Base-by-base conservation (phyloP, 2,888 invertebrate species). In the Pandemis cinnamomeana region DNA sequence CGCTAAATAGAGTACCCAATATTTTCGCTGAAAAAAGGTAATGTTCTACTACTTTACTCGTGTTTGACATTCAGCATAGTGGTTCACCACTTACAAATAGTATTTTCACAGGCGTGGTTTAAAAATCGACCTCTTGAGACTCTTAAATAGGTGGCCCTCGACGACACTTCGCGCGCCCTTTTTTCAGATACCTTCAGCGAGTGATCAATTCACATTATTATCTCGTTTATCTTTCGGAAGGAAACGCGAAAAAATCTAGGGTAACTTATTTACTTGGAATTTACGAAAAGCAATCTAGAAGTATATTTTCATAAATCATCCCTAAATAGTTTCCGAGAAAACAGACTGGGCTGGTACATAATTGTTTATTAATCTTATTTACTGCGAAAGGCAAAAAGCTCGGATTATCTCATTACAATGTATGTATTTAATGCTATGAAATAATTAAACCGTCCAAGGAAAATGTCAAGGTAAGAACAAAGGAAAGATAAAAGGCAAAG, bases 401-500 rank as follows among this genome's bases (percentile, higher is more conserved):
- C 53, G 15, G 15, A 55, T 55, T 55, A 55, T 15, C 53, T 55
- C 8, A n/a, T 60, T 36, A 60, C 13, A 60, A 61, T 41, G n/a
- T 61, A 58, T 11, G 58, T 42, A 61, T 36, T 66, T 46, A 62
- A 61, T 53, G 42, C 27, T 51, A 72, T 44, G 42, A 62, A 67
- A 62, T 67, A 73, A 73, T 69, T 63, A 73, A 72, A 63, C 36
- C 62, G 55, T 63, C 67, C 67, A 55, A 55, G 67, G 67, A 41
- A 63, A 68, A 67, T 42, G 53, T 27, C 42, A 55, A 63, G 72
- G 62, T 63, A 72, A 72, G 53, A 60, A 70, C 70, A 70, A 74
- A 73, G 69, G 64, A 61, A 66, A 61, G 69, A 73, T 73, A 70
- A 69, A 70, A 69, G 42, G 58, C 69, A 60, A 74, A 66, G 73